phyloP scores from a whole-genome alignment of 1,140 invertebrate genomes.

The Bradysia coprophila region DNA sequence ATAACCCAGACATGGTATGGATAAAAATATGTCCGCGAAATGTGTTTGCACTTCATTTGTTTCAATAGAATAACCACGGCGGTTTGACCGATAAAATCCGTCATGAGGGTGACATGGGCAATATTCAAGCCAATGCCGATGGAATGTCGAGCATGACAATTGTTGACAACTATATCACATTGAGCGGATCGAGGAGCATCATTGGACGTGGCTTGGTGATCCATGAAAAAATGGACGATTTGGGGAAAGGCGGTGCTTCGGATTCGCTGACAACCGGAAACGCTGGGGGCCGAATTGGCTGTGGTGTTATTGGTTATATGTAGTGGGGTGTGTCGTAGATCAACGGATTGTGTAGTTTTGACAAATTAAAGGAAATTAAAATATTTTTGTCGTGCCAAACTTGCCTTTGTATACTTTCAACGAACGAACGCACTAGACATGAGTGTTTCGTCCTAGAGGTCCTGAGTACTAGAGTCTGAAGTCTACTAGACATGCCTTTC shows the following conservation, averaged over 20 bases:
- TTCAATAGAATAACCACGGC: constrained; percentile 36
- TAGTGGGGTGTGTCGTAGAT: too few relatives aligned
- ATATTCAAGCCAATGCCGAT: constrained; percentile 42
- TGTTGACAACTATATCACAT: constrained; percentile 42
- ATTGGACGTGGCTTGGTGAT: constrained; percentile 66
- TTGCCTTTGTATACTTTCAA: too few relatives aligned
- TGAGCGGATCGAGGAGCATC: constrained; percentile 41
- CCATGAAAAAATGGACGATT: constrained; percentile 54
- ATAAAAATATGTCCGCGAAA: constrained; percentile 3
- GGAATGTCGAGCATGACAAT: constrained; percentile 38
- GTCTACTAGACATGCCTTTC: too few relatives aligned
- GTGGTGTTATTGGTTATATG: constrained; percentile 58
- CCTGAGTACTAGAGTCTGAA: too few relatives aligned
- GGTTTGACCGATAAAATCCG: constrained; percentile 43
- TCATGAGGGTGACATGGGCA: constrained; percentile 84
- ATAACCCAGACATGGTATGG: constrained; percentile 56
- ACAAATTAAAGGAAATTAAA: too few relatives aligned
- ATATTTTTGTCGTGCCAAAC: too few relatives aligned
- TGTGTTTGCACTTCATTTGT: not conserved
- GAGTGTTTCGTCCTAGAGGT: too few relatives aligned
- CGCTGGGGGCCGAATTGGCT: constrained; percentile 58
- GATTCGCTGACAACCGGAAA: constrained; percentile 66
- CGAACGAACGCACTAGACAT: too few relatives aligned
- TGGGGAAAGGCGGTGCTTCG: constrained; percentile 42
- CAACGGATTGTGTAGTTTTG: too few relatives aligned